Evolutionary conservation across 2,797 vertebrate species (phyloP).

Genomic region (Hybognathus amarus): DNA sequence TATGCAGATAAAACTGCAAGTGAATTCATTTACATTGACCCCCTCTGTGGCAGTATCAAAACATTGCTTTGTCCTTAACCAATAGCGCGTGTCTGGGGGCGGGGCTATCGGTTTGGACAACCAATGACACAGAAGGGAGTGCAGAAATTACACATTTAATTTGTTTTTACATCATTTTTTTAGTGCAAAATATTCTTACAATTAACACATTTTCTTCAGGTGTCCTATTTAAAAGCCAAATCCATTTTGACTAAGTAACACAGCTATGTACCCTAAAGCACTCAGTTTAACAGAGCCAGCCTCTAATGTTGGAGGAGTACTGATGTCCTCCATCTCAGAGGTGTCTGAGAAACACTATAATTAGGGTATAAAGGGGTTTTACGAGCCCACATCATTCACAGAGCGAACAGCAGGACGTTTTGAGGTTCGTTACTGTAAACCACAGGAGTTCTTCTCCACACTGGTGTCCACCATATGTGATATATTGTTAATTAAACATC

Average conservation of each 20-base stretch:
- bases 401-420: constrained; percentile 16
- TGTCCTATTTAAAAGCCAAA: not conserved
- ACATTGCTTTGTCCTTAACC: not conserved
- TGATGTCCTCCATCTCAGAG: constrained; percentile 23
- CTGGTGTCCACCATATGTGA: constrained; percentile 30
- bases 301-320: not conserved
- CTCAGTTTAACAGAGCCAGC: not conserved
- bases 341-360: constrained; percentile 43
- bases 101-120: not conserved
- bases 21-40: not conserved
- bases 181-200: not conserved
- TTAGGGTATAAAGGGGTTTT: constrained; percentile 37
- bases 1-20: not conserved
- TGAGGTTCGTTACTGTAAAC: constrained; percentile 30
- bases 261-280: not conserved
- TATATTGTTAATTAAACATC: constrained; percentile 34
- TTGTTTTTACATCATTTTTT: not conserved
- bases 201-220: not conserved
- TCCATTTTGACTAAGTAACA: not conserved
- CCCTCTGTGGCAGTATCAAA: not conserved
- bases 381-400: constrained; percentile 30
- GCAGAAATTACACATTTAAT: not conserved
- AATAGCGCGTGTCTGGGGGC: not conserved
- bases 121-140: not conserved
- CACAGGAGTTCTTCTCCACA: constrained; percentile 23